Evolutionary conservation across 2,113 vertebrate genomes (phyloP), one percentile per base, ranked within the genome.

Genomic region (Garra rufa): DNA sequence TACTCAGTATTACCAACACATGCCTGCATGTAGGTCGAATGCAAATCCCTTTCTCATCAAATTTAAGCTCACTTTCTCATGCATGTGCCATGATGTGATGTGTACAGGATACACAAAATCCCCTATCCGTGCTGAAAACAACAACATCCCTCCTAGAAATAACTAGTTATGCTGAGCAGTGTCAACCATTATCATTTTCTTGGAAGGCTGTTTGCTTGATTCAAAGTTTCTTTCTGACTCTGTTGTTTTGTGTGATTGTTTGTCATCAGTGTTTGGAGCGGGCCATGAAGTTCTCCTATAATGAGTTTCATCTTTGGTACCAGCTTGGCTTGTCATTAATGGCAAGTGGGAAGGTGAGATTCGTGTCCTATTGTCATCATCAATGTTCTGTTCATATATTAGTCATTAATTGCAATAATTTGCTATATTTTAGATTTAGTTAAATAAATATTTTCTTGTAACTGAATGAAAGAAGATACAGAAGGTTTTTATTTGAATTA

Each of bases 281-380:
- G 93, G 97, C 97, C 88, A 97, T 99, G 97, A 99, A 99, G 93
- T 98, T 97, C 91, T 98, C 98, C 0, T 99, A 96, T 90, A 96
- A 95, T 89, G 97, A 99, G 93, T 99, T 99, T 91, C 98, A 99
- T 90, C 96, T 99, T 61, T 99, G 97, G 97, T 97, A 98, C 91
- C 98, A 99, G 91, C 92, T 99, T 92, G 98, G 96, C 84, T 92
- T 99, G 89, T 98, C 98, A 86, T 97, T 99, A 96, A 95, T 98
- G 91, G 96, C 97, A 7, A 96, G 96, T 48, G 96, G 97, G 85
- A 99, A 99, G 97, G 98, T 99, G 95, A 97, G 95, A 65, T 92
- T 86, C 28, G 17, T 11, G 34, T 21, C 19, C 4, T 41, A 6
- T 41, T 26, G 34, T 43, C 28, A 4, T 26, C 28, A 17, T 61